Evolutionary conservation across 2,888 invertebrate genomes (phyloP).

Genomic region (Pteria penguin): DNA sequence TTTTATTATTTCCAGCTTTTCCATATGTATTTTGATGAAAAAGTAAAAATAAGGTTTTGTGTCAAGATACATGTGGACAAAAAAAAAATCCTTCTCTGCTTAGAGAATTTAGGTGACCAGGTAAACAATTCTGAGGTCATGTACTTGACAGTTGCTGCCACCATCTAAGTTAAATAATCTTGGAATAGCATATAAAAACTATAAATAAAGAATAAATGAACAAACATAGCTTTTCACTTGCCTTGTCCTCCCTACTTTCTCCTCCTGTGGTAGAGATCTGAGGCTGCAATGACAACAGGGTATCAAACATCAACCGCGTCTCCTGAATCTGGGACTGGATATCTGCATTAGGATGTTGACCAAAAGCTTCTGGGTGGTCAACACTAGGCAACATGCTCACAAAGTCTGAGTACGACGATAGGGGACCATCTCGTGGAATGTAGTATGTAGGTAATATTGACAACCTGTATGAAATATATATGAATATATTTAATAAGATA

Average conservation of each 20-base stretch:
- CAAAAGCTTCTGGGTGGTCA: constrained; percentile 93
- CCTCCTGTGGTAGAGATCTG: constrained; percentile 81
- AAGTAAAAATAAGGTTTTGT: too few relatives aligned
- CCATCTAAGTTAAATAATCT: too few relatives aligned
- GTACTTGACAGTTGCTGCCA: too few relatives aligned
- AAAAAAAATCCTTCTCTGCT: too few relatives aligned
- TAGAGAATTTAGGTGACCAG: too few relatives aligned
- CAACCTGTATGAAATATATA: constrained; percentile 82
- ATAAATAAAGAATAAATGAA: constrained; percentile 9
- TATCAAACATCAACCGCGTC: constrained; percentile 87
- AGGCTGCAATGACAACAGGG: constrained; percentile 88
- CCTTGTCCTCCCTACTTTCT: constrained; percentile 87
- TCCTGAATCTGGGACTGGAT: constrained; percentile 92
- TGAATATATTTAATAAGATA: too few relatives aligned
- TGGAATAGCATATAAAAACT: too few relatives aligned
- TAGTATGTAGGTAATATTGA: constrained; percentile 89
- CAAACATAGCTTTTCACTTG: constrained; percentile 67
- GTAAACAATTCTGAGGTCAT: too few relatives aligned
- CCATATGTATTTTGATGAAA: too few relatives aligned
- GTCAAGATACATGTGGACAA: too few relatives aligned
- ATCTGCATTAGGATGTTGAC: constrained; percentile 94
- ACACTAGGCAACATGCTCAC: constrained; percentile 88
- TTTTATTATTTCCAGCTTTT: too few relatives aligned
- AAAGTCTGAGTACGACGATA: constrained; percentile 90
- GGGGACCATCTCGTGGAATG: constrained; percentile 89